Percentiles rank a stretch among this genome's conserved stretches.
Conservation (phyloP, 2,888 invertebrate species). For the Heliconius erato region DNA sequence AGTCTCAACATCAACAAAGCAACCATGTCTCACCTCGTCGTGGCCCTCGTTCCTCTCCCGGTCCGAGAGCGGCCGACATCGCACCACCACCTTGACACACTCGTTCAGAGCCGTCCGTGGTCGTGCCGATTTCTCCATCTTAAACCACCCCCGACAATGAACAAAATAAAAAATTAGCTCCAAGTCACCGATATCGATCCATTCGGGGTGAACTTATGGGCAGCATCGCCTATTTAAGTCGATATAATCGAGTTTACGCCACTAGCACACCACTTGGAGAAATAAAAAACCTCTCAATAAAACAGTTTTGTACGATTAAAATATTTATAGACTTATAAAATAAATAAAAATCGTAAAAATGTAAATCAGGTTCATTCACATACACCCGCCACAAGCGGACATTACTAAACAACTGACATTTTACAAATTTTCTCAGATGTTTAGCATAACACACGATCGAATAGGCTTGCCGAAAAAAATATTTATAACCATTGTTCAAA, state of each 20-base stretch:
- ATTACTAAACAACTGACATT: conserved; percentile 77
- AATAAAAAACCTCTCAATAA: conserved; percentile 60
- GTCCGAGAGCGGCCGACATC: conserved; percentile 97
- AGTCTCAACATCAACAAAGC: conserved; percentile 58
- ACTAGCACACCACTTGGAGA: conserved; percentile 54
- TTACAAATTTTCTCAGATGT: conserved; percentile 48
- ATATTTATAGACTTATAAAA: conserved; percentile 74
- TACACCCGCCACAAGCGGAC: conserved; percentile 67
- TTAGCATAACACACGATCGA: conserved; percentile 39
- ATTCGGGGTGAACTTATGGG: conserved; percentile 73
- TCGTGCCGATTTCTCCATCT: conserved; percentile 83
- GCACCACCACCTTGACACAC: conserved; percentile 98
- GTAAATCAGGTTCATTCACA: conserved; percentile 61
- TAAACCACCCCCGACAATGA: conserved; percentile 65
- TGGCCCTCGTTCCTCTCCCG: conserved; percentile 92
- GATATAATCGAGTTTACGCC: conserved; percentile 51
- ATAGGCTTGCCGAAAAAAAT: conserved; percentile 25
- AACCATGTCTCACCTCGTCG: conserved; percentile 82
- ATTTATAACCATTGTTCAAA: too few relatives aligned
- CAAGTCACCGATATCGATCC: conserved; percentile 84
- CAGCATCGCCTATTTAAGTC: conserved; percentile 77
- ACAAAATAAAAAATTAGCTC: conserved; percentile 68
- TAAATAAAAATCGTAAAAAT: conserved; percentile 80
- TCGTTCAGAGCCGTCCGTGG: conserved; percentile 88
- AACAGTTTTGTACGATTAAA: conserved; percentile 67